Evolutionary conservation across 2,113 vertebrate genomes (phyloP).

Genomic region (Callochromis pleurospilus): DNA sequence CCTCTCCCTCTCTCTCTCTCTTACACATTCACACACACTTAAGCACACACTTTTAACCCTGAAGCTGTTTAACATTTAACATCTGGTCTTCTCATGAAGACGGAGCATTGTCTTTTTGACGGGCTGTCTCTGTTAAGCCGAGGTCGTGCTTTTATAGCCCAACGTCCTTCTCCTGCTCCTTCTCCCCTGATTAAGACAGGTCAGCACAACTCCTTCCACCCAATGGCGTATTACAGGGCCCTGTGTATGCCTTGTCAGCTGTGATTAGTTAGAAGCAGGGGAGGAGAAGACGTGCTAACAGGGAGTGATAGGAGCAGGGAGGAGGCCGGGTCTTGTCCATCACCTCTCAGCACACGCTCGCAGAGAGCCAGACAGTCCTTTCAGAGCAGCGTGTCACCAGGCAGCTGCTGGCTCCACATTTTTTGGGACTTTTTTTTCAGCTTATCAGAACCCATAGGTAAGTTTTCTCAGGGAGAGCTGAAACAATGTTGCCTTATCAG

Average conservation of each 20-base stretch:
- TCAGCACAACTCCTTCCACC: constrained; percentile 4
- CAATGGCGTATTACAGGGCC: not conserved
- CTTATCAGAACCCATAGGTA: not conserved
- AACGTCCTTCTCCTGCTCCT: not conserved
- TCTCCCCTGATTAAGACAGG: not conserved
- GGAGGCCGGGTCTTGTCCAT: constrained; percentile 51
- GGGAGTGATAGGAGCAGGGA: constrained; percentile 46
- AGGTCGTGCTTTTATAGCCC: not conserved
- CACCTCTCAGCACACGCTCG: constrained; percentile 38
- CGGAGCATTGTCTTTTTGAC: not conserved
- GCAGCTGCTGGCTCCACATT: constrained; percentile 3
- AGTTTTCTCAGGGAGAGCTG: not conserved
- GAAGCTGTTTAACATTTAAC: constrained; percentile 13
- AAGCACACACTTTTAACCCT: not conserved
- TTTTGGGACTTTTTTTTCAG: not conserved
- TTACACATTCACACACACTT: not conserved
- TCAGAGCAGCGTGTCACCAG: constrained; percentile 1
- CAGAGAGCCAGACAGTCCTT: constrained; percentile 2
- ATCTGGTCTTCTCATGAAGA: constrained; percentile 21
- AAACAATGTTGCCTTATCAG: constrained; percentile 30
- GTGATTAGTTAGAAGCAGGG: constrained; percentile 36
- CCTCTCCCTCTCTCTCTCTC: not conserved
- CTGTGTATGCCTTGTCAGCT: constrained; percentile 40
- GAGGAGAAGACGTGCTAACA: constrained; percentile 40
- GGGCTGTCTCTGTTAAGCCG: not conserved